A percentile compares a stretch with the other conserved stretches of the same genome.
phyloP scores from a whole-genome alignment of 53 echinoderm and acorn worm genomes.

The Luidia sarsii region DNA sequence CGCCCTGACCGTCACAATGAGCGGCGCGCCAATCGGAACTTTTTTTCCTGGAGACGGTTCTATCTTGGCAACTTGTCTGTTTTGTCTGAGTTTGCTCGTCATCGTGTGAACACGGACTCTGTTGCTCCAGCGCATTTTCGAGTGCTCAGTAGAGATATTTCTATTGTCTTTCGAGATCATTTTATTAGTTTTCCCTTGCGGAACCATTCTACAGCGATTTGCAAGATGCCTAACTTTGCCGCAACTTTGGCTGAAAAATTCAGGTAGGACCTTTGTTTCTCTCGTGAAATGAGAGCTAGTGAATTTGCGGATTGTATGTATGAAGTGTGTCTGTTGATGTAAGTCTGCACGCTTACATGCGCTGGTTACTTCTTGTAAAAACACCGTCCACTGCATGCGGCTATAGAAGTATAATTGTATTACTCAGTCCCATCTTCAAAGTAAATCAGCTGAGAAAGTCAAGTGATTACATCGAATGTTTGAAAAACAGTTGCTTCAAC shows the following conservation, averaged over 20 bases:
- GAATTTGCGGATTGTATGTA: too few relatives aligned
- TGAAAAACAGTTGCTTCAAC: too few relatives aligned
- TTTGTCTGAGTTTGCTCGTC: conserved; percentile 48
- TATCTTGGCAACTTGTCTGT: neutral
- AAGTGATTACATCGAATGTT: too few relatives aligned
- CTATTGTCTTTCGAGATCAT: conserved; percentile 3
- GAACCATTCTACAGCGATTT: conserved; percentile 16
- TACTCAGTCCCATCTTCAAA: too few relatives aligned
- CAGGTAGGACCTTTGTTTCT: neutral
- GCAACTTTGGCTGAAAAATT: conserved; percentile 24
- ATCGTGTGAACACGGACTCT: conserved; percentile 31
- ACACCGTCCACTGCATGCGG: too few relatives aligned
- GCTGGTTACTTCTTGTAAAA: too few relatives aligned
- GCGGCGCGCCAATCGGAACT: neutral
- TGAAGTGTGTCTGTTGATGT: too few relatives aligned
- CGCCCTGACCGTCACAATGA: conserved; percentile 20
- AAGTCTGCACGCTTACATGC: too few relatives aligned
- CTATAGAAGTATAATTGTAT: too few relatives aligned
- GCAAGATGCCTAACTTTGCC: conserved; percentile 34
- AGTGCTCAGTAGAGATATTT: conserved; percentile 29
- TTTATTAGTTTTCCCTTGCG: conserved; percentile 1
- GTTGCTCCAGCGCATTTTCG: conserved; percentile 14
- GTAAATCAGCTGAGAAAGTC: too few relatives aligned
- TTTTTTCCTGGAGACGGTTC: neutral
- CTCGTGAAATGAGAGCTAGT: neutral